Percentiles rank a stretch among this genome's conserved stretches.
Evolutionary conservation across 1,140 invertebrate genomes (phyloP).

Genomic region (Probaryconus sp.): DNA sequence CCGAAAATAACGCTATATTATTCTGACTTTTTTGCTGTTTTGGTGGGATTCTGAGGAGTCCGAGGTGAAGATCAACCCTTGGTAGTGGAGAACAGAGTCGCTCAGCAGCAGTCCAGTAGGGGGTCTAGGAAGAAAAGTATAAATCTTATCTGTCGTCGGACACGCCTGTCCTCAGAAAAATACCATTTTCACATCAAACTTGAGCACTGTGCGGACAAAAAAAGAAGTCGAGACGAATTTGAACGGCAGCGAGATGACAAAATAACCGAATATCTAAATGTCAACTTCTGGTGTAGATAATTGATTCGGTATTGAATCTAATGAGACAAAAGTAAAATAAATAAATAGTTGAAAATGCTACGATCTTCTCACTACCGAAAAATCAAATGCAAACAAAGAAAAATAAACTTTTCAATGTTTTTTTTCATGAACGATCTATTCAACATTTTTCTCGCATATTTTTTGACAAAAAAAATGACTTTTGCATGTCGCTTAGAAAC

Average conservation of each 20-base stretch:
- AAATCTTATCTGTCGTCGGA: conserved; percentile 62
- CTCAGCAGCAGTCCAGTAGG: conserved; percentile 29
- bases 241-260: conserved; percentile 56
- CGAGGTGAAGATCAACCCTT: conserved; percentile 31
- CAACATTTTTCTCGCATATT: too few relatives aligned
- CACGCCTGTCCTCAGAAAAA: conserved; percentile 50
- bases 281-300: conserved; percentile 50
- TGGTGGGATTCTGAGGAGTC: conserved; percentile 33
- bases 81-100: conserved; percentile 20
- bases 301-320: conserved; percentile 41
- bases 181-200: conserved; percentile 58
- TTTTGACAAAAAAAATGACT: too few relatives aligned
- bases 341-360: conserved; percentile 20
- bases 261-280: conserved; percentile 45
- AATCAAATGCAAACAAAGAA: neutral
- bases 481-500: too few relatives aligned
- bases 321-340: conserved; percentile 52
- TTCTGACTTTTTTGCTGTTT: conserved; percentile 36
- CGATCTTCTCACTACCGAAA: neutral
- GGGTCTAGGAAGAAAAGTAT: conserved; percentile 55
- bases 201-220: conserved; percentile 44
- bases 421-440: too few relatives aligned
- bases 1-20: conserved; percentile 40
- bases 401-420: neutral
- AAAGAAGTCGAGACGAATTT: conserved; percentile 60